Evolutionary conservation across 2,113 vertebrate species (phyloP).

Genomic region (Myiozetetes cayanensis): DNA sequence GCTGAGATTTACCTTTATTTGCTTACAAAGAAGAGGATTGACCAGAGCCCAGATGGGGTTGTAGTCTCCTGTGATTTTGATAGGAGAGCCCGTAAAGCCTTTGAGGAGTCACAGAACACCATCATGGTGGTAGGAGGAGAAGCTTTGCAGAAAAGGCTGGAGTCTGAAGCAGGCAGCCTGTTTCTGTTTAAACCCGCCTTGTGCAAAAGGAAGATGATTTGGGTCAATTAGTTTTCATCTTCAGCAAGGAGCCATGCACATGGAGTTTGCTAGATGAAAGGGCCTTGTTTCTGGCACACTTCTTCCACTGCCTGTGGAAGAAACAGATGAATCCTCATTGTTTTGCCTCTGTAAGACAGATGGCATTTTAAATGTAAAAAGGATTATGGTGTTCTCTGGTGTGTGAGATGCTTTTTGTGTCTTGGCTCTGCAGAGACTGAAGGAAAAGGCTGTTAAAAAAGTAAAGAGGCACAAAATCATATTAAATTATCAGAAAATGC

Average conservation of each 20-base stretch:
- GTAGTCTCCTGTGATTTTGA: neutral
- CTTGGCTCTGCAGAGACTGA: neutral
- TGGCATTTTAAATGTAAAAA: neutral
- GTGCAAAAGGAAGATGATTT: neutral
- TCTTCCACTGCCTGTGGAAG: neutral
- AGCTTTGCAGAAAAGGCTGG: neutral
- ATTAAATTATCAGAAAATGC: accelerated
- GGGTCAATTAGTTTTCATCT: neutral
- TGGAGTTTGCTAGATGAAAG: neutral
- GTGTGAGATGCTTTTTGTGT: neutral
- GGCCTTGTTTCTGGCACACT: neutral
- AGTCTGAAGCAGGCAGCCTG: neutral
- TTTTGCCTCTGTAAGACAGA: neutral
- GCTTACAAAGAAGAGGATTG: neutral
- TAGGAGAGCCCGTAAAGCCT: neutral
- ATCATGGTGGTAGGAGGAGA: neutral
- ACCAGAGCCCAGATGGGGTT: neutral
- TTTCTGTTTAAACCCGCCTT: neutral
- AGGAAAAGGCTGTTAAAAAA: neutral
- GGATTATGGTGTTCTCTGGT: no score
- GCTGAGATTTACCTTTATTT: neutral
- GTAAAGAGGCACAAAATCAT: neutral
- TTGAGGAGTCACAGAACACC: neutral
- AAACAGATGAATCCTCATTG: neutral
- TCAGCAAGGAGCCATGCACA: neutral